phyloP scores from a whole-genome alignment of 2,888 invertebrate species.

The Acleris laterana region DNA sequence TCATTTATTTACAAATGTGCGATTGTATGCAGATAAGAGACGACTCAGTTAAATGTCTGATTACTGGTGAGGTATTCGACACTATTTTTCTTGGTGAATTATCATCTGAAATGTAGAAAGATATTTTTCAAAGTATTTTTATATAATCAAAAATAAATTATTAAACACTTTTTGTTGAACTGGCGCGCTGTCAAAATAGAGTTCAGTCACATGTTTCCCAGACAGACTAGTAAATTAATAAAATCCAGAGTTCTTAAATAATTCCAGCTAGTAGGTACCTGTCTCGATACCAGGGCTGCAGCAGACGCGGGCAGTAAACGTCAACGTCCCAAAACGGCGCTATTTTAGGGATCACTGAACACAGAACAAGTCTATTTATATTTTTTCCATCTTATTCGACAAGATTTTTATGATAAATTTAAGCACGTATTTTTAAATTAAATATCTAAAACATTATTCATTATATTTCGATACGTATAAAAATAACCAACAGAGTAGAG shows the following conservation, averaged over 20 bases:
- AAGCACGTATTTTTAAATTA: neutral
- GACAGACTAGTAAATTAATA: conserved; percentile 3
- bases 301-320: conserved; percentile 43
- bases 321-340: conserved; percentile 50
- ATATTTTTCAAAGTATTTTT: too few species aligned
- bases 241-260: conserved; percentile 15
- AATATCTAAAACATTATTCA: conserved; percentile 1
- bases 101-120: too few species aligned
- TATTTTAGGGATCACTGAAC: conserved; percentile 37
- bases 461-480: conserved; percentile 1
- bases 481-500: neutral
- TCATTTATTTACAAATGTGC: too few species aligned
- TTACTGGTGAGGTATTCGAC: too few species aligned
- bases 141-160: too few species aligned
- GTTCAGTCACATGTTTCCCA: conserved; percentile 29
- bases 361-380: conserved; percentile 22
- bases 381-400: conserved; percentile 17
- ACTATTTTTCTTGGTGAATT: too few species aligned
- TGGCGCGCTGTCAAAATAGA: conserved; percentile 1
- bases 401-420: conserved; percentile 4
- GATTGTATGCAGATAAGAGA: too few species aligned
- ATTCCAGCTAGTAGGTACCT: conserved; percentile 15
- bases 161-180: too few species aligned
- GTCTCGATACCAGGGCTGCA: conserved; percentile 41
- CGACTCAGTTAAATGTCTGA: too few species aligned